Evolutionary conservation across 2,797 vertebrate genomes (phyloP).

Genomic region (Lepidocolaptes lacrymiger): DNA sequence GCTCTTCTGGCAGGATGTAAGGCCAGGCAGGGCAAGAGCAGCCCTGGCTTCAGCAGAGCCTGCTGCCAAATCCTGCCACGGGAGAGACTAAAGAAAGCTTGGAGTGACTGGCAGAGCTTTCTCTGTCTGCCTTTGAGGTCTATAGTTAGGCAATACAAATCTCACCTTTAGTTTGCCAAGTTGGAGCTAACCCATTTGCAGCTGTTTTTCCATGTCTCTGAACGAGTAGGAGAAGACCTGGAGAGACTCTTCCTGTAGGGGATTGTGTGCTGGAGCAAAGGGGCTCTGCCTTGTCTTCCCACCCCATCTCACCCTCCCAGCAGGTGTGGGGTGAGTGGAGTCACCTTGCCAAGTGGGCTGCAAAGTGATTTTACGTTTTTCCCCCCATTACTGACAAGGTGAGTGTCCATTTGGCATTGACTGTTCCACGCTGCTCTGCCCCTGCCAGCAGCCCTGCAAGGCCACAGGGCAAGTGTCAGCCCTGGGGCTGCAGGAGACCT

Average conservation of each 20-base stretch:
- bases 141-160: not conserved
- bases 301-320: not conserved
- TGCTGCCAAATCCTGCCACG: not conserved
- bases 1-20: not conserved
- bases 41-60: not conserved
- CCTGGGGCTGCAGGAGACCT: not conserved
- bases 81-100: not conserved
- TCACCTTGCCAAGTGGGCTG: not conserved
- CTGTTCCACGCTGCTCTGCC: fast-evolving
- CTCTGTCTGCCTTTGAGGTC: not conserved
- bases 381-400: not conserved
- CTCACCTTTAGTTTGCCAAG: not conserved
- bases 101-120: not conserved
- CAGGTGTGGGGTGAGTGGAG: not conserved
- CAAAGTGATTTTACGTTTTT: not conserved
- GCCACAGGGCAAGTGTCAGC: fast-evolving
- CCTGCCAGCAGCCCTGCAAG: fast-evolving
- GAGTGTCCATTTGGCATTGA: not conserved
- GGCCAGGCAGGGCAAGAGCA: not conserved
- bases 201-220: not conserved
- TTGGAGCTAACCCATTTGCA: not conserved
- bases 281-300: not conserved
- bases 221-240: not conserved
- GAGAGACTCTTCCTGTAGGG: fast-evolving
- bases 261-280: not conserved